Evolutionary conservation across 2,888 invertebrate species (phyloP), one percentile per base, ranked within the genome.

Genomic region (Onthophagus sagittarius): DNA sequence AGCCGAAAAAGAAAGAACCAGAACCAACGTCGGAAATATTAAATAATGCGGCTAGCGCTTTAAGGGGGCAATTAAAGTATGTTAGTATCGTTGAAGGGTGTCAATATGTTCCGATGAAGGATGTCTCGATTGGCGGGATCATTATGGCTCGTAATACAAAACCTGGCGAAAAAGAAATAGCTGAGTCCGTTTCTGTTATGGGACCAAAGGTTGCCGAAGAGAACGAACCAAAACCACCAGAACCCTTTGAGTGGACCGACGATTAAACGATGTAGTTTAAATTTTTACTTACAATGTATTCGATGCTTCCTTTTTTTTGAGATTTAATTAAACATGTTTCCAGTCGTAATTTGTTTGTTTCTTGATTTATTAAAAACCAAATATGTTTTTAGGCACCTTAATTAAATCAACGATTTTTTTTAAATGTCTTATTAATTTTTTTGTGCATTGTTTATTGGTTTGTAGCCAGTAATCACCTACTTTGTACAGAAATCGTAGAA

Each of bases 181-280:
- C 98, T 0, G 97, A 98, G 83, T 95, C 96, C 5, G 96, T 98
- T 83, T 73, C 82, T 83, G 95, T 95, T 0, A 95, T 94, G 81
- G 96, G 96, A 0, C 95, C 94, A 1, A 95, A 95, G 84, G 91
- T 93, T 14, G 98, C 97, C 77, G 98, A 98, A 81, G 97, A 96
- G 80, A 96, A 96, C 82, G 98, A 99, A 86, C 97, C 98, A 0
- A 97, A 97, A 81, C 96, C 98, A 64, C 98, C 98, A 82, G 98
- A 98, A 88, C 97, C 98, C 77, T 99, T 99, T 84, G 97, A 98
- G 87, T 99, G 95, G 87, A 91, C 91, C 80, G 98, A 98, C 85
- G 94, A 94, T 85, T 92, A 89, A 88, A 69, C 14, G 13, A 39
- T 70, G 15, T 62, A 70, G 9, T 53, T 65, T 65, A 31, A 15